Evolutionary conservation across 2,113 vertebrate genomes (phyloP), one percentile per base, ranked within the genome.

Genomic region (Collichthys lucidus): DNA sequence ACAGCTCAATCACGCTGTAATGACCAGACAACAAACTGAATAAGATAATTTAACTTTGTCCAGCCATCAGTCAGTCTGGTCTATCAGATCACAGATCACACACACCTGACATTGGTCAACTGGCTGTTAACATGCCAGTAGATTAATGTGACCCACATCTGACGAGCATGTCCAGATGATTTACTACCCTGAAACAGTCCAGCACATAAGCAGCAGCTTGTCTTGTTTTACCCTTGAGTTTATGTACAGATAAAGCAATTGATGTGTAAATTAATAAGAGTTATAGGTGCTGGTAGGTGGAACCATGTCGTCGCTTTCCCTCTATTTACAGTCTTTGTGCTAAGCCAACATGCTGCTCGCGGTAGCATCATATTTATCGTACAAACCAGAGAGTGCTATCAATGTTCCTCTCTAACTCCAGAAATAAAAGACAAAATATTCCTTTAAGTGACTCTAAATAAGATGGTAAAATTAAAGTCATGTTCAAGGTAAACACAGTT

Each of bases 401-500:
- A 71, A 20, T 59, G 22, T 42, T 16, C 11, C 55, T 4, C 29
- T 63, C 60, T 9, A 9, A 53, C n/a, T 56, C 14, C 4, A 2
- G 9, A 4, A 1, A 5, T 31, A 10, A 40, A 55, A 71, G 35
- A 8, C 0, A 70, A 9, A 40, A 7, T 77, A 35, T 77, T 47
- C 1, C 17, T 79, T 46, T 2, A 35, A 47, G 4, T 12, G 12
- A 66, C 50, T 73, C 12, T 44, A 50, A 67, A 70, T 16, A 17
- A 57, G 29, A 67, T 2, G 0, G n/a, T 63, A 29, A 52, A 72
- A 20, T 53, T 35, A 16, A 57, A 26, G 31, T 66, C 2, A 1
- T 15, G 22, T 44, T 74, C 11, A 74, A 47, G 55, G 12, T 71
- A 63, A 60, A 68, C 71, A 24, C 5, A 69, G 4, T 67, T 72